Evolutionary conservation across 2,888 invertebrate genomes (phyloP).

Genomic region (Pseudolycoriella hygida): DNA sequence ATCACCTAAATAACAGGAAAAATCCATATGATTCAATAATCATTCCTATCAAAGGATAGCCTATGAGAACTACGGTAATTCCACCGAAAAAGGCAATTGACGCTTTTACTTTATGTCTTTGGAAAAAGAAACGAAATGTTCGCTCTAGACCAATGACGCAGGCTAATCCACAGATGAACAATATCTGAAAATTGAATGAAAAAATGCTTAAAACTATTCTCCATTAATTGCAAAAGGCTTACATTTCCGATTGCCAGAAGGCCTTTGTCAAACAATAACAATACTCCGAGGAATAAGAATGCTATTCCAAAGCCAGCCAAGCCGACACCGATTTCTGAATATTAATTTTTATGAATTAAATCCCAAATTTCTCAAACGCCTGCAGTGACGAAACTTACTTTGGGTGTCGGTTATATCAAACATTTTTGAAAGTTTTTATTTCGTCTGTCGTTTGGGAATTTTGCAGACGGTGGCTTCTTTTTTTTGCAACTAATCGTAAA

Average conservation of each 20-base stretch:
- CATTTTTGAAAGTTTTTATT: constrained; percentile 34
- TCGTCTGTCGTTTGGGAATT: neutral
- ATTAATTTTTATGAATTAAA: constrained; percentile 10
- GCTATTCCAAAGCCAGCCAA: constrained; percentile 89
- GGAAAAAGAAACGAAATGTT: constrained; percentile 95
- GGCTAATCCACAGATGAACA: constrained; percentile 86
- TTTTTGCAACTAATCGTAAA: too few relatives aligned
- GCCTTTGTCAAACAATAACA: constrained; percentile 92
- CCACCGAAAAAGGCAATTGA: constrained; percentile 84
- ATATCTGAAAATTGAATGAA: constrained; percentile 54
- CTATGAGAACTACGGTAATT: constrained; percentile 76
- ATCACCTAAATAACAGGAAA: constrained; percentile 61
- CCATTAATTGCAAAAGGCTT: too few relatives aligned
- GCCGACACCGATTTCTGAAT: constrained; percentile 92
- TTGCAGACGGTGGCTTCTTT: too few relatives aligned
- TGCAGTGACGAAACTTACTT: constrained; percentile 38
- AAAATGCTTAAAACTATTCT: too few relatives aligned
- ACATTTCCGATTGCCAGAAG: constrained; percentile 98
- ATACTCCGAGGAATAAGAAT: constrained; percentile 84
- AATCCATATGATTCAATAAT: constrained; percentile 93
- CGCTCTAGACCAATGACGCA: constrained; percentile 92
- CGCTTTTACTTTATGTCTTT: constrained; percentile 85
- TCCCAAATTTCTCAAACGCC: neutral
- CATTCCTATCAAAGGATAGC: constrained; percentile 96
- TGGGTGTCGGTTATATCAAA: constrained; percentile 71